Conservation (phyloP, 2,113 vertebrate species). For the Xyrauchen texanus region DNA sequence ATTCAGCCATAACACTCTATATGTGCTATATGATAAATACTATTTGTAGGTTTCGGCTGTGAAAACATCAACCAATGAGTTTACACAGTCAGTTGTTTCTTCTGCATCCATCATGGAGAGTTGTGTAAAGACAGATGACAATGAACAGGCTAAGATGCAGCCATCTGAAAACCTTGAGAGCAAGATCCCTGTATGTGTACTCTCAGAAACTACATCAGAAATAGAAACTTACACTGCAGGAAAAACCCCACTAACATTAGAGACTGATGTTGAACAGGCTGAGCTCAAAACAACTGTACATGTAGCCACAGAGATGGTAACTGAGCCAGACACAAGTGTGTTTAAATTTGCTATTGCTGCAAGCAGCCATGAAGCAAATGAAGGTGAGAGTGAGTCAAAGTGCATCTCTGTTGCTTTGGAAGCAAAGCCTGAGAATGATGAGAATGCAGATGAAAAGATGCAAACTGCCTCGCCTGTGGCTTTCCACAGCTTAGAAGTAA, state of each 20-base stretch:
- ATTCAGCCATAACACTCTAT: neutral
- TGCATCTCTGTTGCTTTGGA: constrained; percentile 11
- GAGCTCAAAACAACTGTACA: neutral
- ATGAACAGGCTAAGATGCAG: neutral
- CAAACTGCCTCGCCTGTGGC: neutral
- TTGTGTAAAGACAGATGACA: neutral
- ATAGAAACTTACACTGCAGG: neutral
- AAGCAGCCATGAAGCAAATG: neutral
- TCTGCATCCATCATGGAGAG: neutral
- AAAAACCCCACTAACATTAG: neutral
- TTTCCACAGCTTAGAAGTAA: neutral
- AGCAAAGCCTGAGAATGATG: constrained; percentile 8
- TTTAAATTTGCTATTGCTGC: neutral
- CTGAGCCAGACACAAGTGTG: constrained; percentile 5
- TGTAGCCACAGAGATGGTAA: neutral
- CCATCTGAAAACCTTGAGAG: neutral
- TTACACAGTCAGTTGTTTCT: neutral
- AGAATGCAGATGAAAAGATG: constrained; percentile 7
- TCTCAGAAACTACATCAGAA: constrained; percentile 1
- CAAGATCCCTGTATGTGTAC: neutral
- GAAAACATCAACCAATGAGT: neutral
- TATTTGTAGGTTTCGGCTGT: constrained; percentile 39
- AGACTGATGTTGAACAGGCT: neutral
- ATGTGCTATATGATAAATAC: neutral
- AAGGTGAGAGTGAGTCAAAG: neutral